Evolutionary conservation across 2,113 vertebrate genomes (phyloP), one percentile per base, ranked within the genome.

Genomic region (Rutilus rutilus): DNA sequence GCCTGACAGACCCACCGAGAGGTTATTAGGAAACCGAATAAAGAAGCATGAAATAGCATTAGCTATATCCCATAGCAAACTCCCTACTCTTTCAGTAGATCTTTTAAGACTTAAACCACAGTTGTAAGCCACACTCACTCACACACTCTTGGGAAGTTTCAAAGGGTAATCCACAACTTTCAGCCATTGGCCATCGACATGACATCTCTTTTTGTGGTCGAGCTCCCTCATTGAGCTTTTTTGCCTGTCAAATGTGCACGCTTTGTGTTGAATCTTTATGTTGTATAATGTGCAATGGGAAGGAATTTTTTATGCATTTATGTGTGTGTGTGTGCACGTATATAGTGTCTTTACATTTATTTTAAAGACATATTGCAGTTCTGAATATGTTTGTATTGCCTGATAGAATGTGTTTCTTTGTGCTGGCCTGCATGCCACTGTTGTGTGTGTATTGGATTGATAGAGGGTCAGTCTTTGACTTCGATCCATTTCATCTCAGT

Each of bases 11-110:
- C 62, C 79, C 74, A 69, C 15, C 81, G 85, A 50, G 65, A 60
- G 39, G 21, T 19, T 81, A 62, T 81, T 86, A 64, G 78, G 54
- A 86, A 45, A 81, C 9, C 45, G 25, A 64, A 47, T 81, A 60
- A 82, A 86, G 57, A 73, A 75, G 78, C 74, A 50, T 86, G 67
- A 86, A 86, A 82, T 62, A n/a, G 42, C 39, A 86, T 86, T 86
- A 82, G 27, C 27, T 81, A 50, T 62, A 86, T 86, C 85, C 85
- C 85, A 82, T 17, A 50, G 54, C 65, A 86, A 86, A 75, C 85
- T 74, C 85, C 62, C 54, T 60, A n/a, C 25, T 52, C 54, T 39
- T 82, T 62, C 52, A 86, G n/a, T 42, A 81, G 78, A 74, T 86
- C 77, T 60, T 86, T 86, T 81, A 81, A 74, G 64, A 65, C 5